Conservation (phyloP, 2,888 invertebrate species). For the Mesorhabditis spiculigera region DNA sequence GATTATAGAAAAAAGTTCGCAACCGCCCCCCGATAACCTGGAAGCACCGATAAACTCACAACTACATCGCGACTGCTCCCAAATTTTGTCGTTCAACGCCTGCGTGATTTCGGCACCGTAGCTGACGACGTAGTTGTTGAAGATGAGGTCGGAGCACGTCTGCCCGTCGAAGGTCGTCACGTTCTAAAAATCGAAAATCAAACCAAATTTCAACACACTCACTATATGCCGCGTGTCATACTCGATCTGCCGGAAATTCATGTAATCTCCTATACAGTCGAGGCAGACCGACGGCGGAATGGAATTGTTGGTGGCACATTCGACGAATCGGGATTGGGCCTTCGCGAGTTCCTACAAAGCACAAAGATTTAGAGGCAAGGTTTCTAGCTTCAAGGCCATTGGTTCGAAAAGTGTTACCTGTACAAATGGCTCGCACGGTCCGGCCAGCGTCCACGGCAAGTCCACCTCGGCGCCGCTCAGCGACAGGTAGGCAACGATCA, state of each 20-base stretch:
- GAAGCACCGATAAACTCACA: conserved; percentile 35
- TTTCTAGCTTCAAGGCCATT: not conserved
- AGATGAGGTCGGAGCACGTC: conserved; percentile 52
- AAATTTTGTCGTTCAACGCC: conserved; percentile 40
- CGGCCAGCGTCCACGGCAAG: not conserved
- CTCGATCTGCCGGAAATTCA: conserved; percentile 47
- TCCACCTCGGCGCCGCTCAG: not conserved
- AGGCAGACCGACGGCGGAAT: conserved; percentile 56
- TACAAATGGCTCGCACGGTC: no score
- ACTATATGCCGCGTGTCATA: conserved; percentile 49
- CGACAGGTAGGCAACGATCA: no score
- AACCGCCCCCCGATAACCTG: conserved; percentile 13
- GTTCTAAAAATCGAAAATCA: conserved; percentile 16
- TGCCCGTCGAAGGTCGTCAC: conserved; percentile 20
- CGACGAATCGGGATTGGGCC: conserved; percentile 39
- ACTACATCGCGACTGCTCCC: conserved; percentile 51
- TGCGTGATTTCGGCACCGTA: conserved; percentile 47
- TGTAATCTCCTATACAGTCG: conserved; percentile 51
- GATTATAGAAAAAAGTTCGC: no score
- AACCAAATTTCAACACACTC: not conserved
- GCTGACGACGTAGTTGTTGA: conserved; percentile 50
- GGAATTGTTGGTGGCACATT: conserved; percentile 51
- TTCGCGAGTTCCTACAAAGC: conserved; percentile 32
- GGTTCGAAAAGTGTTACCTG: no score
- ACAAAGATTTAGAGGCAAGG: conserved; percentile 13